Evolutionary conservation across 2,113 vertebrate species (phyloP).

Genomic region (Meleagris gallopavo): DNA sequence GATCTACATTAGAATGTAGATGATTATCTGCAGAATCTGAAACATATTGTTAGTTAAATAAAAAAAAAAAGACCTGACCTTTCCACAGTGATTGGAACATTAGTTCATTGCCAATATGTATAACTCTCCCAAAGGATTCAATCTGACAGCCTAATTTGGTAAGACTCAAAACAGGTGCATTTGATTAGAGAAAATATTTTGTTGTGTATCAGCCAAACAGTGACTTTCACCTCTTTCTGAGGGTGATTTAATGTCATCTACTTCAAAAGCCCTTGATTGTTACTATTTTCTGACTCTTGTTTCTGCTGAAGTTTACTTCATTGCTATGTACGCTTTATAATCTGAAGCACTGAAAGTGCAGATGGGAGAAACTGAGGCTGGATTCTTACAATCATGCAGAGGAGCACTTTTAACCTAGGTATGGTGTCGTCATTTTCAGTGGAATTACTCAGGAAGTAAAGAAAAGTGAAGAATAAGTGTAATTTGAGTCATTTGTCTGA

Average conservation of each 20-base stretch:
- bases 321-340: not conserved
- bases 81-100: not conserved
- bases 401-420: not conserved
- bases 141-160: not conserved
- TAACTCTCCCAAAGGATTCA: not conserved
- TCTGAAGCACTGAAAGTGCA: not conserved
- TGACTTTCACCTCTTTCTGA: not conserved
- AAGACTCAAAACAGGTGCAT: not conserved
- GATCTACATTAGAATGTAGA: accelerated
- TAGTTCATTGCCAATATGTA: not conserved
- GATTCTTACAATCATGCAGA: not conserved
- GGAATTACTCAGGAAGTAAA: not conserved
- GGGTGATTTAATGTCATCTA: not conserved
- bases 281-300: not conserved
- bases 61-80: not conserved
- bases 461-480: not conserved
- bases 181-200: conserved; percentile 23
- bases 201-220: not conserved
- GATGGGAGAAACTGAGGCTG: not conserved
- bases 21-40: not conserved
- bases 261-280: not conserved
- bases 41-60: conserved; percentile 9
- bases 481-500: not conserved
- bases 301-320: not conserved
- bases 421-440: not conserved